Percentiles rank a stretch among this genome's conserved stretches.
Evolutionary conservation across 2,797 vertebrate genomes (phyloP).

Genomic region (Macropodus opercularis): DNA sequence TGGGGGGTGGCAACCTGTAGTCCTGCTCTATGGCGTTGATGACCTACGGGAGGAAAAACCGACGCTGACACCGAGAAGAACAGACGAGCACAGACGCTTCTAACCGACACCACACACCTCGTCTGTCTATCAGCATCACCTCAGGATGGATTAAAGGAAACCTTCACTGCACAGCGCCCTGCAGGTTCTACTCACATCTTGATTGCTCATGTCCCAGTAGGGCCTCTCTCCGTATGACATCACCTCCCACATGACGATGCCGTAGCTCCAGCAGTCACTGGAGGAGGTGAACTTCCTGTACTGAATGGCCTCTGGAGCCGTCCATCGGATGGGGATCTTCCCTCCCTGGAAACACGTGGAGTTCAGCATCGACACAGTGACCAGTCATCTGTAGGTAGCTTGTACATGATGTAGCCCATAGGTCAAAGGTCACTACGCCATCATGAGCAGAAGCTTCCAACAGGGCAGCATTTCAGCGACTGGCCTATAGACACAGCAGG

Average conservation of each 20-base stretch:
- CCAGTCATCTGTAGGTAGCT: too few relatives aligned
- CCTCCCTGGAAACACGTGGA: slow-evolving; percentile 79
- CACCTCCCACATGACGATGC: slow-evolving; percentile 86
- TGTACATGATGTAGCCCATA: too few relatives aligned
- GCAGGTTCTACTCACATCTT: slow-evolving; percentile 74
- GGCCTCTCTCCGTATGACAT: slow-evolving; percentile 86
- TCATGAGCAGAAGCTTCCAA: too few relatives aligned
- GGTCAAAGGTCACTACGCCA: too few relatives aligned
- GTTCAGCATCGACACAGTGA: too few relatives aligned
- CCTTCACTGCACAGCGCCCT: too few relatives aligned
- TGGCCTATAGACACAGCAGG: too few relatives aligned
- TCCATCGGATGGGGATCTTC: slow-evolving; percentile 86
- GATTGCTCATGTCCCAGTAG: slow-evolving; percentile 87
- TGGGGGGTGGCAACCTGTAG: slow-evolving; percentile 92
- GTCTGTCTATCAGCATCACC: too few relatives aligned
- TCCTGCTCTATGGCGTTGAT: slow-evolving; percentile 98
- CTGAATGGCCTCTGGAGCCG: slow-evolving; percentile 84
- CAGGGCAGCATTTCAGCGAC: too few relatives aligned
- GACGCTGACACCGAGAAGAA: not conserved
- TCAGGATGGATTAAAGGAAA: too few relatives aligned
- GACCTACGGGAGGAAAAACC: slow-evolving; percentile 78
- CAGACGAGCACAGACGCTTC: too few relatives aligned
- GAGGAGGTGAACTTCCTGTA: slow-evolving; percentile 86
- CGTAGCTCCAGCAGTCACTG: slow-evolving; percentile 85
- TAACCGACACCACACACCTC: too few relatives aligned